These are phyloP conservation scores for Ophion ventricosus DNA, from an alignment of 2,888 invertebrate species.

Conservation along the genomic window DNA sequence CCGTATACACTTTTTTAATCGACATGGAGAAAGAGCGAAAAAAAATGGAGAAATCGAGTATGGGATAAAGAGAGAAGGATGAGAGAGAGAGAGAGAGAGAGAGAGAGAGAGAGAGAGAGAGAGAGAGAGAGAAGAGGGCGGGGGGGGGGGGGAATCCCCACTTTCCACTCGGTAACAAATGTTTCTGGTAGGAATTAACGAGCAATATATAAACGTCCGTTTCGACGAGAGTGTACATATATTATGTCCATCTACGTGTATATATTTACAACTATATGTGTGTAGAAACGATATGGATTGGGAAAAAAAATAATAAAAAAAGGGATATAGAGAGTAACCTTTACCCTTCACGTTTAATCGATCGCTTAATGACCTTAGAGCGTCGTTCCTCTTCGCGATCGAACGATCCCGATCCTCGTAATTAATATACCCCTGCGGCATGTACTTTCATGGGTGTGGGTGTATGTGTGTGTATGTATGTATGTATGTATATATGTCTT, in stretches of 20 bases:
- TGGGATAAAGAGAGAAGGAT: background rate
- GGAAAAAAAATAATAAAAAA: slow-evolving; percentile 14
- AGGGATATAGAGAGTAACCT: slow-evolving; percentile 72
- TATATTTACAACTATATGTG: background rate
- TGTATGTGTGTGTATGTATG: background rate
- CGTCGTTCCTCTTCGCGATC: slow-evolving; percentile 72
- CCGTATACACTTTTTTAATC: slow-evolving; percentile 42
- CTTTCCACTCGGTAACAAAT: slow-evolving; percentile 65
- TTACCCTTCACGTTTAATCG: slow-evolving; percentile 79
- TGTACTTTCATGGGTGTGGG: slow-evolving; percentile 13
- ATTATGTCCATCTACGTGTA: slow-evolving; percentile 13
- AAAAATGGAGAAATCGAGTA: slow-evolving; percentile 15
- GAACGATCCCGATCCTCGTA: slow-evolving; percentile 78
- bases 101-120: background rate
- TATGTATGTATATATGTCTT: background rate
- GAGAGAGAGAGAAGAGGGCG: background rate
- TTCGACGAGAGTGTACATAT: slow-evolving; percentile 34
- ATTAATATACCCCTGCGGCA: slow-evolving; percentile 78
- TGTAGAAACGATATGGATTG: slow-evolving; percentile 6
- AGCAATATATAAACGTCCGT: slow-evolving; percentile 69
- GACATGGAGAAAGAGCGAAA: slow-evolving; percentile 29
- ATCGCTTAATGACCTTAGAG: slow-evolving; percentile 79
- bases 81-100: slow-evolving; percentile 1
- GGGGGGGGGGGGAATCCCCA: slow-evolving; percentile 5
- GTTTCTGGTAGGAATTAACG: slow-evolving; percentile 70